A percentile compares a stretch with the other conserved stretches of the same genome.
Evolutionary conservation across 2,797 vertebrate species (phyloP).

Genomic region (Pyrrhura leucotis): DNA sequence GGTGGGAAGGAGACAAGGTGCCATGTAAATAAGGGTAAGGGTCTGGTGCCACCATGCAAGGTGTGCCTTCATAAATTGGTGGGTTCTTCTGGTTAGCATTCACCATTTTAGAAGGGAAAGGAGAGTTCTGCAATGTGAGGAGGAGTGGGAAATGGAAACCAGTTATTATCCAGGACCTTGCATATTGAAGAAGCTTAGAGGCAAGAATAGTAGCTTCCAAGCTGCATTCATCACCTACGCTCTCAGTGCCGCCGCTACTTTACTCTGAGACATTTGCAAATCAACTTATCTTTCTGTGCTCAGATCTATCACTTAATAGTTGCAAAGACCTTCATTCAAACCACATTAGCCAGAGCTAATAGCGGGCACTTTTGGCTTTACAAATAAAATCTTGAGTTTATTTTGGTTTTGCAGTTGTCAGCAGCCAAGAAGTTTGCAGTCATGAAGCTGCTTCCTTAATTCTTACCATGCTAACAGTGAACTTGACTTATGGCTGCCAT

Average conservation of each 20-base stretch:
- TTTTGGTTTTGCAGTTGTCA: not conserved
- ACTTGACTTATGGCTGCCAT: not conserved
- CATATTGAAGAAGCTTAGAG: not conserved
- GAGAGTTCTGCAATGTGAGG: not conserved
- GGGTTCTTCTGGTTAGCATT: not conserved
- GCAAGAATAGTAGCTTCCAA: not conserved
- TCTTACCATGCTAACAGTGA: not conserved
- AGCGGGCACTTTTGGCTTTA: not conserved
- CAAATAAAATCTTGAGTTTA: not conserved
- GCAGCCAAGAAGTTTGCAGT: not conserved
- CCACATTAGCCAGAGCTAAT: not conserved
- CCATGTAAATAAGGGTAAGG: not conserved
- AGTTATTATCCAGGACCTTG: not conserved
- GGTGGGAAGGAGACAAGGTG: not conserved
- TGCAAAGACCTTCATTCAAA: not conserved
- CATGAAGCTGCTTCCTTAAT: not conserved
- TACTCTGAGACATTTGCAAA: not conserved
- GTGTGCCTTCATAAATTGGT: not conserved
- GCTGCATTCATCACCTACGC: rapidly evolving
- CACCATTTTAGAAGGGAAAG: not conserved
- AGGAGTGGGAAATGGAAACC: not conserved
- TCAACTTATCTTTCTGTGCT: not conserved
- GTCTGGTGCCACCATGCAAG: not conserved
- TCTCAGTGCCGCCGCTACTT: rapidly evolving
- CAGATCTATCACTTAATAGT: not conserved